Percentiles rank a stretch among this genome's conserved stretches.
These are phyloP conservation scores for Cyanocitta stelleri DNA, from an alignment of 2,113 vertebrate genomes.

Conservation along the genomic window DNA sequence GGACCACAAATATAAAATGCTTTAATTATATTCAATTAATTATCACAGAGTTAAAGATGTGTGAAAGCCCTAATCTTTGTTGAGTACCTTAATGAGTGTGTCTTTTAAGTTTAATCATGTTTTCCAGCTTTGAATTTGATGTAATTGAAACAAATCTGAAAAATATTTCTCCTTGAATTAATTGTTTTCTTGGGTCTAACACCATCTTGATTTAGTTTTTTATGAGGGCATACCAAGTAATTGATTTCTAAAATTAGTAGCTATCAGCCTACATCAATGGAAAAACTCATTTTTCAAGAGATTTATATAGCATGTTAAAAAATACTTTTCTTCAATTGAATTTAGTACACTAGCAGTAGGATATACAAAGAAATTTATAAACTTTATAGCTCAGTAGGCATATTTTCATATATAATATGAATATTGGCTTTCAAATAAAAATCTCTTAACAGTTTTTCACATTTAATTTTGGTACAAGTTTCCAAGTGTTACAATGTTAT, in stretches of 20 bases:
- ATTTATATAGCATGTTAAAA: not conserved
- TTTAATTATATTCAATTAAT: not conserved
- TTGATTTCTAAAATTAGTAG: not conserved
- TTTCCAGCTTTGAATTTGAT: slow-evolving; percentile 4
- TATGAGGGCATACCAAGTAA: not conserved
- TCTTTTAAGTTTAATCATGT: not conserved
- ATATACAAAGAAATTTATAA: not conserved
- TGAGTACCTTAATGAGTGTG: not conserved
- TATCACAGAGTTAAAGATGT: not conserved
- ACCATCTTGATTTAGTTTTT: not conserved
- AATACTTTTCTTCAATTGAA: not conserved
- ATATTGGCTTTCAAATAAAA: not conserved
- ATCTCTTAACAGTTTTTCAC: not conserved
- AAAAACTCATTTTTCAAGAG: not conserved
- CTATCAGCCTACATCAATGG: not conserved
- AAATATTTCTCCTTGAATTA: not conserved
- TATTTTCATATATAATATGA: not conserved
- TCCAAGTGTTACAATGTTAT: not conserved
- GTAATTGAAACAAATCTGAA: slow-evolving; percentile 3
- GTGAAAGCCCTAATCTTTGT: not conserved
- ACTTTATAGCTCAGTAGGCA: not conserved
- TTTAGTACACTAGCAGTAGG: not conserved
- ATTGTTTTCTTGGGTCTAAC: not conserved
- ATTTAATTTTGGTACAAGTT: not conserved
- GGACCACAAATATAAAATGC: not conserved